These are phyloP conservation scores for Bombus confusus DNA, from an alignment of 1,140 invertebrate species.

Conservation along the genomic window DNA sequence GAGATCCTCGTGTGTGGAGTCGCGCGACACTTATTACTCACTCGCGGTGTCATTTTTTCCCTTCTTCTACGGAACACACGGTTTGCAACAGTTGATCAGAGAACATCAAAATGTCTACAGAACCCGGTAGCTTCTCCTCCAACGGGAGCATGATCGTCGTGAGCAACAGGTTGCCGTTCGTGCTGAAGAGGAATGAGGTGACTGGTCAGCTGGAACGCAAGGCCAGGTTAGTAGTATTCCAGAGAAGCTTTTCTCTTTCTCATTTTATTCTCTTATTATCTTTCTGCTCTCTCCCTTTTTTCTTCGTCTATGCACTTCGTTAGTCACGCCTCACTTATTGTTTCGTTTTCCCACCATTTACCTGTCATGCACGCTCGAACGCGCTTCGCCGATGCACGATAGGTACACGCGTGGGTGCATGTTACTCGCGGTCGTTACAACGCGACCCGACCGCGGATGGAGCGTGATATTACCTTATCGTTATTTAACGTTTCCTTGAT, in stretches of 20 bases:
- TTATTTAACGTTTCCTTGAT: background rate
- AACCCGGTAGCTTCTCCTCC: constrained; percentile 79
- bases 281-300: background rate
- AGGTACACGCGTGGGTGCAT: constrained; percentile 7
- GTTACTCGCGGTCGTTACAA: constrained; percentile 8
- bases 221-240: constrained; percentile 88
- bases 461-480: constrained; percentile 26
- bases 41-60: constrained; percentile 17
- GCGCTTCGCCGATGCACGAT: background rate
- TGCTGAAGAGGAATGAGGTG: constrained; percentile 88
- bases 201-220: constrained; percentile 89
- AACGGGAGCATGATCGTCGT: constrained; percentile 92
- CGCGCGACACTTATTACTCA: constrained; percentile 17
- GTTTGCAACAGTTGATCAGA: constrained; percentile 17
- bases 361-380: background rate
- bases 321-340: background rate
- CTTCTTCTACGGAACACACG: background rate
- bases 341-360: background rate
- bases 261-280: too few species aligned
- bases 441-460: background rate
- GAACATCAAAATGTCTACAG: constrained; percentile 72
- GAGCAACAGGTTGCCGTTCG: constrained; percentile 94
- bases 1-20: constrained; percentile 27
- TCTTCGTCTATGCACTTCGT: background rate
- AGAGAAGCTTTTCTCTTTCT: background rate